Evolutionary conservation across 2,888 invertebrate species (phyloP), one percentile per base, ranked within the genome.

Genomic region (Parnassius glacialis): DNA sequence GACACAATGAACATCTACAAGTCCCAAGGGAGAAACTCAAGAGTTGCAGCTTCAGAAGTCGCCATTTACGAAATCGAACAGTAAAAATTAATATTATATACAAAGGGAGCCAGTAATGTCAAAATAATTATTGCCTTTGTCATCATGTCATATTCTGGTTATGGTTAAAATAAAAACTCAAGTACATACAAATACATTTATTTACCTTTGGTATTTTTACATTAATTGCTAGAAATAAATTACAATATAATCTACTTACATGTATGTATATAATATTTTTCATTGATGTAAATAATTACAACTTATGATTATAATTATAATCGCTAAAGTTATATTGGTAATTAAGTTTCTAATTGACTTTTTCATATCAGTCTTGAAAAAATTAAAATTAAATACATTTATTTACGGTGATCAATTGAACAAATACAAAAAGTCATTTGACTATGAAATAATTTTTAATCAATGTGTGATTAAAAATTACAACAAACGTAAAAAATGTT

Each of bases 331-430:
- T 56, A 34, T 53, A 34, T 48, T 44, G 13, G 48, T 61, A 61
- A 58, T 57, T 62, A 62, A 58, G 41, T 57, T 34, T 67, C 68
- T 82, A 82, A 81, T 83, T 82, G 83, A 83, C 82, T 83, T 83
- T 79, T 80, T 70, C 66, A 62, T 71, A 76, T 83, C 83, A 83
- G 83, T 83, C 83, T 83, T 82, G 69, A 68, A 70, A 71, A 65
- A 68, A 64, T 68, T 65, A 66, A 61, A 55, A 52, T 34, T 61
- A 43, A 57, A 41, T 41, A 52, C 45, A 61, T 43, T 42, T 59
- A n/a, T 60, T 44, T 47, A 44, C 13, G 13, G 48, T 25, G 0
- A 34, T 34, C 3, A 34, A 7, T 34, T 34, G 34, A 34, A 34
- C 34, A 34, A 11, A 43, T 43, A 3, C 43, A 43, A 10, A 43